Percentiles rank a stretch among this genome's conserved stretches.
These are phyloP conservation scores for Phaedon cochleariae DNA, from an alignment of 2,888 invertebrate genomes.

Conservation along the genomic window DNA sequence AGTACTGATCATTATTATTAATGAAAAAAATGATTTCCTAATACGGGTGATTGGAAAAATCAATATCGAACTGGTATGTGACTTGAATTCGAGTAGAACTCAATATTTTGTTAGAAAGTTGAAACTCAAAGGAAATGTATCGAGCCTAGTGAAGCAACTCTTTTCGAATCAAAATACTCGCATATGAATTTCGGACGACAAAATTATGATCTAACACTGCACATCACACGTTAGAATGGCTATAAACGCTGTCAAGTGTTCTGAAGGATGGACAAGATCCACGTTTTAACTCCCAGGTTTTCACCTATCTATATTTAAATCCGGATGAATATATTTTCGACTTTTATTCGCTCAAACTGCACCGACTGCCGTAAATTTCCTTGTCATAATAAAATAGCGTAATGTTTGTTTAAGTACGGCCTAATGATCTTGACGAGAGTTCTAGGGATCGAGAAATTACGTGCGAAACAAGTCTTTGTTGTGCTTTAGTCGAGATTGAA, in stretches of 20 bases:
- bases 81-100: too few relatives aligned
- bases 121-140: too few relatives aligned
- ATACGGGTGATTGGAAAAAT: too few relatives aligned
- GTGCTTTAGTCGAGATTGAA: neutral
- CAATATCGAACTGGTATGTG: too few relatives aligned
- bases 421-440: conserved; percentile 17
- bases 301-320: conserved; percentile 21
- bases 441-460: conserved; percentile 10
- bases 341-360: conserved; percentile 17
- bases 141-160: too few relatives aligned
- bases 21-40: too few relatives aligned
- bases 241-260: neutral
- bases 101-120: too few relatives aligned
- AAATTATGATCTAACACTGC: too few relatives aligned
- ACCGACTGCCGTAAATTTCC: conserved; percentile 12
- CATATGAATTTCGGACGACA: too few relatives aligned
- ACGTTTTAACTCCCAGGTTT: neutral
- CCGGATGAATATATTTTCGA: conserved; percentile 20
- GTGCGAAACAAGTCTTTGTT: conserved; percentile 18
- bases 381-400: conserved; percentile 17
- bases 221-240: neutral
- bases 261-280: neutral
- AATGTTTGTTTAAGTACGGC: conserved; percentile 20
- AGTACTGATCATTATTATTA: too few relatives aligned
- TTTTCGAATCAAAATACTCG: too few relatives aligned